A percentile compares a stretch with the other conserved stretches of the same genome.
Evolutionary conservation across 2,113 vertebrate genomes (phyloP).

Genomic region (Saccopteryx bilineata): DNA sequence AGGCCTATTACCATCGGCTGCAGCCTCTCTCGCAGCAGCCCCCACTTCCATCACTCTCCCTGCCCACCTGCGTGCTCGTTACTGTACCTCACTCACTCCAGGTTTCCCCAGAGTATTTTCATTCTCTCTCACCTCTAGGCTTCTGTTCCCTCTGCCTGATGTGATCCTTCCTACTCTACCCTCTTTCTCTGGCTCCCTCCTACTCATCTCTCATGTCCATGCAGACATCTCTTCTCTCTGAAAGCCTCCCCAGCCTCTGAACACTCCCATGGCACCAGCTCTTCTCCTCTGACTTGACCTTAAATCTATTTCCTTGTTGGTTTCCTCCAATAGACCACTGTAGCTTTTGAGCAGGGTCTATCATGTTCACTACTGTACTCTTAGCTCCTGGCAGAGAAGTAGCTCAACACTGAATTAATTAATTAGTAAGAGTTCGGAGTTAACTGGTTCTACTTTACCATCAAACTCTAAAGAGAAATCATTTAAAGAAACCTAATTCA

Average conservation of each 20-base stretch:
- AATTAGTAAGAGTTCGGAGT: not conserved
- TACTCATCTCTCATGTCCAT: not conserved
- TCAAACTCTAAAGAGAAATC: constrained; percentile 37
- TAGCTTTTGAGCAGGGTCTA: not conserved
- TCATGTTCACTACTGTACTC: not conserved
- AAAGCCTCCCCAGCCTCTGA: not conserved
- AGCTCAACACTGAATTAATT: not conserved
- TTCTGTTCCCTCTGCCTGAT: not conserved
- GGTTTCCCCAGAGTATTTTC: not conserved
- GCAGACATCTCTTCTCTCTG: not conserved
- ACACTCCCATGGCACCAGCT: not conserved
- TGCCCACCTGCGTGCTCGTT: not conserved
- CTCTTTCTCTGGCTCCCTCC: not conserved
- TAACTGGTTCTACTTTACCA: not conserved
- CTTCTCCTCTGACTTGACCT: not conserved
- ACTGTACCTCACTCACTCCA: not conserved
- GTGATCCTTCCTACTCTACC: not conserved
- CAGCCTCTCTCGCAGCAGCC: not conserved
- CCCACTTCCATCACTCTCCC: not conserved
- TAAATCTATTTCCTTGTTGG: not conserved
- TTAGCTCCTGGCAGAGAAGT: not conserved
- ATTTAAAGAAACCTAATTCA: not conserved
- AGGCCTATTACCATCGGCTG: not conserved
- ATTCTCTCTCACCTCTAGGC: not conserved
- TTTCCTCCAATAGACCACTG: too few species aligned